Conservation (phyloP, 2,113 vertebrate genomes). For the Arothron firmamentum region DNA sequence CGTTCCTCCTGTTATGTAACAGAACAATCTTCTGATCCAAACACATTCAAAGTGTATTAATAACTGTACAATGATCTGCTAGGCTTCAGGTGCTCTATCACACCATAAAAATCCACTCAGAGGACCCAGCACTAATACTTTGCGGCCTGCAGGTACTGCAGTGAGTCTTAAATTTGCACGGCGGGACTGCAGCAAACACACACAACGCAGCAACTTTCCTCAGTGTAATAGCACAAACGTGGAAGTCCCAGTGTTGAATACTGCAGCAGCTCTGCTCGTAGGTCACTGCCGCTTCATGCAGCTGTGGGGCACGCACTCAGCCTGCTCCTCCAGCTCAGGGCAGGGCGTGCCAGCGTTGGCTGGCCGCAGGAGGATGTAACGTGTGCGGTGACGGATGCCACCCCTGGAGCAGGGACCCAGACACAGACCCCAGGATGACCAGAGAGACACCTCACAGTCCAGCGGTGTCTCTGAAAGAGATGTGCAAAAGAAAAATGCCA, state of each 20-base stretch:
- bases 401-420: conserved; percentile 70
- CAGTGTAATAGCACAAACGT: conserved; percentile 44
- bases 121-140: conserved; percentile 1
- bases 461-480: conserved; percentile 70
- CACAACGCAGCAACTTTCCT: conserved; percentile 31
- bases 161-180: conserved; percentile 15
- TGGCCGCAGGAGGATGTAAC: conserved; percentile 78
- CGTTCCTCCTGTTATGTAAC: not conserved
- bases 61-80: not conserved
- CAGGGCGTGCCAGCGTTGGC: conserved; percentile 75
- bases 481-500: not conserved
- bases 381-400: conserved; percentile 72
- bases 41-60: conserved; percentile 17
- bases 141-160: conserved; percentile 1
- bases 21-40: conserved; percentile 8
- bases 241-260: conserved; percentile 52
- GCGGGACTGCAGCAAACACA: conserved; percentile 13
- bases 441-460: conserved; percentile 78
- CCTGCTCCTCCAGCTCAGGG: conserved; percentile 78
- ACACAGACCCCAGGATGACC: conserved; percentile 81
- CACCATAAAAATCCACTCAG: conserved; percentile 10
- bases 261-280: conserved; percentile 29
- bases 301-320: conserved; percentile 70
- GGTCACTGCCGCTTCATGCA: conserved; percentile 67
- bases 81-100: not conserved